Base-by-base conservation (phyloP, 2,888 invertebrate species). In the Calliopum simillimum region DNA sequence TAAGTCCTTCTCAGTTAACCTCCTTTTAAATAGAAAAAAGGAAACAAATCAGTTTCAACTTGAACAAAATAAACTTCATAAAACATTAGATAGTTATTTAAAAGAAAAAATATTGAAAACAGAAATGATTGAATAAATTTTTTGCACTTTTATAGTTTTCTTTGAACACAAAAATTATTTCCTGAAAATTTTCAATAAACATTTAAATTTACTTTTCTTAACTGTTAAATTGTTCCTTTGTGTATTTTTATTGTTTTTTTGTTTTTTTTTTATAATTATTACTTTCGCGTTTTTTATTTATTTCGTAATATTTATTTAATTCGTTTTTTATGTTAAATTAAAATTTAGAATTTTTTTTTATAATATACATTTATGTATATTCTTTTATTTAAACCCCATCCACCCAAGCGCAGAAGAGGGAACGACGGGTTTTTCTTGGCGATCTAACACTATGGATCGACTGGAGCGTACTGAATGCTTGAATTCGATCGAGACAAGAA, bases 371-470 rank as follows among this genome's bases (percentile, higher is more conserved):
- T 59, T 62, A 43, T 55, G 63, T 47, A 49, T 43, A 43, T 49
- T 55, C 59, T 70, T 49, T 44, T 64, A 70, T 72, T 72, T 67
- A 77, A 76, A 75, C 76, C 79, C 77, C 77, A 79, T 79, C 76
- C 76, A 78, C 77, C 79, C 78, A 76, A 70, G 70, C 73, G 73
- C 76, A 68, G 66, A 74, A 74, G 75, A 76, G 79, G 77, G 80
- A 78, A 76, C 78, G 74, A 75, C 70, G 74, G 71, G 69, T 56
- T 72, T 49, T 64, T 65, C 61, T 64, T 64, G 73, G 70, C 81
- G 85, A 84, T 84, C 84, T 82, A 81, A 80, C 81, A 80, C 80
- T 80, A 78, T 80, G 82, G 81, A 84, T 84, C 83, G 86, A 82
- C 84, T 81, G 82, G 79, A 84, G 80, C 82, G 84, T 80, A 86